phyloP scores from a whole-genome alignment of 1,140 invertebrate species.

The Caenorhabditis latens region DNA sequence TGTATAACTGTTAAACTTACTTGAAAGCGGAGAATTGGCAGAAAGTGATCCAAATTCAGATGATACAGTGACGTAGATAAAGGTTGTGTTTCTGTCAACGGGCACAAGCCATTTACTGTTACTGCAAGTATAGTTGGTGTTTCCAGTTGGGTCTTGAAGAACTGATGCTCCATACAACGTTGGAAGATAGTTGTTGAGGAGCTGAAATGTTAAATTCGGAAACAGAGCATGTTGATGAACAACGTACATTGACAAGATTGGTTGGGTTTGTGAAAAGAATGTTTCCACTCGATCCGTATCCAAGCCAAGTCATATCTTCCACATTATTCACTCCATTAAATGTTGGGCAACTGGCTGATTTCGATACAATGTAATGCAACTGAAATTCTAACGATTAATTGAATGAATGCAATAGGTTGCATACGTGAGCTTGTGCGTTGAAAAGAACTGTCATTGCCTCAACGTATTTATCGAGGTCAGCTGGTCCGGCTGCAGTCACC shows the following conservation, averaged over 20 bases:
- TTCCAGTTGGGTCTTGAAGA: constrained; percentile 59
- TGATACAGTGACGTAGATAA: constrained; percentile 50
- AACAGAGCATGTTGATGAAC: neutral
- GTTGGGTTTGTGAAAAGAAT: constrained; percentile 46
- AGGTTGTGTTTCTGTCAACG: constrained; percentile 61
- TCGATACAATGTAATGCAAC: constrained; percentile 49
- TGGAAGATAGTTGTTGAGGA: constrained; percentile 56
- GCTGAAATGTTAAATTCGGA: constrained; percentile 12
- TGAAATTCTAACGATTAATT: neutral
- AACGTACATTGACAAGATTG: constrained; percentile 50
- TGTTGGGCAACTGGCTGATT: constrained; percentile 3
- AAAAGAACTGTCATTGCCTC: constrained; percentile 30
- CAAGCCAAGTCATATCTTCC: constrained; percentile 44
- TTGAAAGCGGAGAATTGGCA: constrained; percentile 23
- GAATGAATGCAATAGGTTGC: neutral
- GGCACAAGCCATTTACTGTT: constrained; percentile 8
- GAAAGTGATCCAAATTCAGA: constrained; percentile 39
- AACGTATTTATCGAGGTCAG: neutral
- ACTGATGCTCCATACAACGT: constrained; percentile 53
- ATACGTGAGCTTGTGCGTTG: constrained; percentile 48
- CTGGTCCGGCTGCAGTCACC: constrained; percentile 48
- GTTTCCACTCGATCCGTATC: constrained; percentile 63
- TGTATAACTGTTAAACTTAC: neutral
- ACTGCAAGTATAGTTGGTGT: neutral
- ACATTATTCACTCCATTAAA: constrained; percentile 41